A percentile compares a stretch with the other conserved stretches of the same genome.
Evolutionary conservation across 2,888 invertebrate species (phyloP).

Genomic region (Idaea straminata): DNA sequence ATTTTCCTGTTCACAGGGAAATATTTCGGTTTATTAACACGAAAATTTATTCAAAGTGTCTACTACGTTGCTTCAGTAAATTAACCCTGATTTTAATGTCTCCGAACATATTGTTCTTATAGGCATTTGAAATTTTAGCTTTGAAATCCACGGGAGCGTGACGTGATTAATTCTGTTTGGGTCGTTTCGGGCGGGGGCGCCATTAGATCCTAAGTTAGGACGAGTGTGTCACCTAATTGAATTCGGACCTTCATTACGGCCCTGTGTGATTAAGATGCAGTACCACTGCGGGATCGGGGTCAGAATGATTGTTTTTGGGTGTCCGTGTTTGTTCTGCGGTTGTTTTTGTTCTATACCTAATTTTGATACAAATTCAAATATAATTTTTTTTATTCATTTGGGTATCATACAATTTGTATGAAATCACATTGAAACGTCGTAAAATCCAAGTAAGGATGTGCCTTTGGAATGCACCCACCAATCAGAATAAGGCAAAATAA

Average conservation of each 20-base stretch:
- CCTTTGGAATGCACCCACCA: no score
- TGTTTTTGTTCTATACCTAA: background rate
- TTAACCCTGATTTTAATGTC: slow-evolving; percentile 16
- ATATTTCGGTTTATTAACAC: no score
- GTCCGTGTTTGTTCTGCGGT: slow-evolving; percentile 13
- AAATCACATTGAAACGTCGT: no score
- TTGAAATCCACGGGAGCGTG: slow-evolving; percentile 26
- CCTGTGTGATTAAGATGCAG: slow-evolving; percentile 25
- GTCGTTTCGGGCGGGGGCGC: slow-evolving; percentile 18
- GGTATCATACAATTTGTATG: no score
- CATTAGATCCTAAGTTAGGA: slow-evolving; percentile 22
- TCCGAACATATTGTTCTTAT: slow-evolving; percentile 28
- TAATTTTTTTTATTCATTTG: background rate
- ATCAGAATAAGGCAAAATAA: no score
- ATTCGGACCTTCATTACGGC: slow-evolving; percentile 23
- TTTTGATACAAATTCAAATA: background rate
- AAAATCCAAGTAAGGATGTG: no score
- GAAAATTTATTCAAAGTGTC: background rate
- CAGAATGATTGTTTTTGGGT: slow-evolving; percentile 14
- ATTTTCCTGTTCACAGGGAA: no score
- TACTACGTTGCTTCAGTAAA: slow-evolving; percentile 9
- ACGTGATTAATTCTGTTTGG: slow-evolving; percentile 32
- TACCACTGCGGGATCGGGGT: slow-evolving; percentile 5
- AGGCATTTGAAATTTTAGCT: slow-evolving; percentile 25
- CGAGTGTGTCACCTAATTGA: slow-evolving; percentile 33